A percentile compares a stretch with the other conserved stretches of the same genome.
These are phyloP conservation scores for Leptura quadrifasciata DNA, from an alignment of 2,888 invertebrate species.

Conservation along the genomic window DNA sequence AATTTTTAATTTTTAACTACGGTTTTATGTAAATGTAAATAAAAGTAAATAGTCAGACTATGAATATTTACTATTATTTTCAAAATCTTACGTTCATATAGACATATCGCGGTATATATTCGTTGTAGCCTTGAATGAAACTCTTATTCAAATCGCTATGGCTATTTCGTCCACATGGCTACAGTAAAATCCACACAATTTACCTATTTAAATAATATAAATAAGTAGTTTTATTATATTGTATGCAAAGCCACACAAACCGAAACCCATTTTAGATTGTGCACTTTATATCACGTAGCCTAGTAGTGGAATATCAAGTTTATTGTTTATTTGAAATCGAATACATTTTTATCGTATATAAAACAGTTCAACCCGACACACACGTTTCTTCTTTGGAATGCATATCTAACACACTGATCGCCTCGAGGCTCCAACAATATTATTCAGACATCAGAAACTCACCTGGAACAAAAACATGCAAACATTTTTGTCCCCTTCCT, in stretches of 20 bases:
- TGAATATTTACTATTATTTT: too few relatives aligned
- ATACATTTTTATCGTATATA: constrained; percentile 38
- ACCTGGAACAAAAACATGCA: constrained; percentile 54
- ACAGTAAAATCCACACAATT: too few relatives aligned
- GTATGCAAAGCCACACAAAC: background rate
- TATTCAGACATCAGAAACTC: constrained; percentile 51
- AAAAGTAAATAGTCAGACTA: too few relatives aligned
- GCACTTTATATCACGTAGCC: constrained; percentile 19
- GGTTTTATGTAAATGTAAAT: too few relatives aligned
- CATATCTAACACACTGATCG: constrained; percentile 40
- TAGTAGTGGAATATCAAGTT: constrained; percentile 29
- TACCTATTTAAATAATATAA: background rate
- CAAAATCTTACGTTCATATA: too few relatives aligned
- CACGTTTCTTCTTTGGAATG: constrained; percentile 33
- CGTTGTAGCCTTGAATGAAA: too few relatives aligned
- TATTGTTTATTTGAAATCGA: constrained; percentile 38
- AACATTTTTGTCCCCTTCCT: constrained; percentile 42
- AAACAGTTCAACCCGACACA: constrained; percentile 32
- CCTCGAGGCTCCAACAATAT: constrained; percentile 45
- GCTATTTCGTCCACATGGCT: too few relatives aligned
- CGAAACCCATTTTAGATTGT: constrained; percentile 15
- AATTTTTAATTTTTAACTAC: too few relatives aligned
- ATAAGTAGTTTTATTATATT: background rate
- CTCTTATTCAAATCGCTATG: too few relatives aligned
- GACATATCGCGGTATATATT: too few relatives aligned